Evolutionary conservation across 2,797 vertebrate genomes (phyloP), one percentile per base, ranked within the genome.

Genomic region (Pseudotriccus pelzelni): DNA sequence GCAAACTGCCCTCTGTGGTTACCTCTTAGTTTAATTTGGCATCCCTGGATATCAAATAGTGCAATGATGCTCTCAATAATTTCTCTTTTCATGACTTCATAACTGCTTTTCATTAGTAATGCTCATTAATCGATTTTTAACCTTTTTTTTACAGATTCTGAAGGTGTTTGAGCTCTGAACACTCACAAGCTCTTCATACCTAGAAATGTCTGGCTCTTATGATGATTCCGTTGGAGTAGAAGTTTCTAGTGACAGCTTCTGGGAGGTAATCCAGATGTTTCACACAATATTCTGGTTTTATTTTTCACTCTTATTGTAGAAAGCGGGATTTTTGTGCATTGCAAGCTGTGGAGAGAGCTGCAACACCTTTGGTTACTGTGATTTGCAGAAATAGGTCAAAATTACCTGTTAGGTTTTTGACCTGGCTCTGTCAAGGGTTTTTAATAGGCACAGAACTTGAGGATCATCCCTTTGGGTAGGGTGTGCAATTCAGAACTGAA

Each of bases 171-270:
- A 87, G 47, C 46, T 73, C 83, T 89, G 76, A 95, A 69, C 62
- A 80, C 43, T 39, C 85, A 11, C 4, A 85, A 52, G 50, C 41
- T 85, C 89, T 86, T 77, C 72, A 21, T 32, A 83, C 34, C 25
- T 82, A 98, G 97, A 96, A 80, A 99, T 99, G 99, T 99, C 99
- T 70, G 98, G 99, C 95, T 97, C 98, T 34, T 99, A 99, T 0
- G 99, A 99, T 62, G 99, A 98, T 81, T 97, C 98, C 0, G 96
- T 98, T 80, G 98, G 99, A 97, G 98, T 98, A 9, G 99, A 99
- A 87, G 99, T 99, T 89, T 99, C 99, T 95, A 99, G 99, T 47
- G 99, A 99, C 89, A 99, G 99, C 97, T 99, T 99, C 98, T 99
- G 99, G 99, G 99, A 99, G 99, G 99, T 99, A 97, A 96, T 22